Conservation (phyloP, 1,140 invertebrate species). For the Drosophila subobscura region DNA sequence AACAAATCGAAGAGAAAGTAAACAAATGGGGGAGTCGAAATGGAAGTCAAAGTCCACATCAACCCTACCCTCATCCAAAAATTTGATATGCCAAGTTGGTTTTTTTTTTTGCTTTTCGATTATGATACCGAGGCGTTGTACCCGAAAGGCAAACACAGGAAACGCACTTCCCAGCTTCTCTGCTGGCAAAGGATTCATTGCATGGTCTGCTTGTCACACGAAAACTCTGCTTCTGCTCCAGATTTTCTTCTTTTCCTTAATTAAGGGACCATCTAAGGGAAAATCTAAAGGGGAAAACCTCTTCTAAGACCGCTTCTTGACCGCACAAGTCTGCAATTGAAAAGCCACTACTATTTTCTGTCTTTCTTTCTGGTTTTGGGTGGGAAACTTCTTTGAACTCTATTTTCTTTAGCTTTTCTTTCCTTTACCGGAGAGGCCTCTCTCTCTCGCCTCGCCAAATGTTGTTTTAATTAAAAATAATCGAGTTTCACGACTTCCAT, state of each 20-base stretch:
- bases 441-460: slow-evolving; percentile 16
- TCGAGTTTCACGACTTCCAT: slow-evolving; percentile 49
- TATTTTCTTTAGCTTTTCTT: slow-evolving; percentile 7
- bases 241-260: slow-evolving; percentile 3
- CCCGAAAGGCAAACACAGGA: slow-evolving; percentile 18
- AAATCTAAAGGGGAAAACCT: slow-evolving; percentile 20
- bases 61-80: slow-evolving; percentile 18
- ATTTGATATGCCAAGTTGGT: slow-evolving; percentile 47
- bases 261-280: slow-evolving; percentile 52
- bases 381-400: neutral
- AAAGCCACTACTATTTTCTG: slow-evolving; percentile 40
- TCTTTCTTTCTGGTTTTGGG: slow-evolving; percentile 1
- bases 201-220: slow-evolving; percentile 18
- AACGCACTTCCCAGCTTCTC: slow-evolving; percentile 40
- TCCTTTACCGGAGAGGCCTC: slow-evolving; percentile 3
- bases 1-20: slow-evolving; percentile 51
- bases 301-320: slow-evolving; percentile 36
- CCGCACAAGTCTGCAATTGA: slow-evolving; percentile 45
- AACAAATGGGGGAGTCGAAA: slow-evolving; percentile 21
- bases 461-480: slow-evolving; percentile 74
- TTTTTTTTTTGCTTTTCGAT: slow-evolving; percentile 39
- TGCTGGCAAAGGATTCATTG: slow-evolving; percentile 1
- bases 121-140: slow-evolving; percentile 40
- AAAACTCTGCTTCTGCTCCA: slow-evolving; percentile 26
- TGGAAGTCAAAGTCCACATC: too few species aligned